Evolutionary conservation across 2,888 invertebrate genomes (phyloP).

Genomic region (Synanthedon myopaeformis): DNA sequence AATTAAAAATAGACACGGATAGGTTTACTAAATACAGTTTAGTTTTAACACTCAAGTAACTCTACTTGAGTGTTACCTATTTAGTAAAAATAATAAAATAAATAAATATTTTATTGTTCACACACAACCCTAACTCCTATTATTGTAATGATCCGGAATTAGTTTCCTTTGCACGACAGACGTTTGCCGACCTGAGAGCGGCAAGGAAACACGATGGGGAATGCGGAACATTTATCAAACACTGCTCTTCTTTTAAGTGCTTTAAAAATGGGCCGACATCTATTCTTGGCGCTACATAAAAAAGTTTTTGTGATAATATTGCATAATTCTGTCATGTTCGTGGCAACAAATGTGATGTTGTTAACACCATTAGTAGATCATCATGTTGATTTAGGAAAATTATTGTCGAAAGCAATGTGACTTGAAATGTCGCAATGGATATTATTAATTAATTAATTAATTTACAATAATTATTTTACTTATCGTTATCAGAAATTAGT

Average conservation of each 20-base stretch:
- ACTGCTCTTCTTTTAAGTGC: constrained; percentile 4
- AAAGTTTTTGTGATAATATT: not conserved
- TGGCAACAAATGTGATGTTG: not conserved
- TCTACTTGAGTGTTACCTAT: no score
- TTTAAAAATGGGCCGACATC: constrained; percentile 3
- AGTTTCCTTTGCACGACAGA: constrained; percentile 3
- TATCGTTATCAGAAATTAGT: no score
- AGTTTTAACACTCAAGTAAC: no score
- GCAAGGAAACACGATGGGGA: not conserved
- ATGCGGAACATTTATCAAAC: constrained; percentile 8
- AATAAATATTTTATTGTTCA: not conserved
- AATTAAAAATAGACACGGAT: no score
- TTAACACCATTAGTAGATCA: not conserved
- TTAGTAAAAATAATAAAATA: no score
- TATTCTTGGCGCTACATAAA: constrained; percentile 4
- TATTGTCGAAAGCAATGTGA: no score
- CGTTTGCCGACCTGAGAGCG: not conserved
- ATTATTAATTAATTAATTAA: no score
- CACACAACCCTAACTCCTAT: constrained; percentile 6
- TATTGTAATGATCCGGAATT: constrained; percentile 9
- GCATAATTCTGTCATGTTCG: not conserved
- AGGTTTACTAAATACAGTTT: no score
- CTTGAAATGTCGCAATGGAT: no score
- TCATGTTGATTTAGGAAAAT: not conserved
- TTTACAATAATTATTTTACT: no score